These are phyloP conservation scores for Trichechus manatus DNA, from an alignment of 2,113 vertebrate species.

Conservation along the genomic window DNA sequence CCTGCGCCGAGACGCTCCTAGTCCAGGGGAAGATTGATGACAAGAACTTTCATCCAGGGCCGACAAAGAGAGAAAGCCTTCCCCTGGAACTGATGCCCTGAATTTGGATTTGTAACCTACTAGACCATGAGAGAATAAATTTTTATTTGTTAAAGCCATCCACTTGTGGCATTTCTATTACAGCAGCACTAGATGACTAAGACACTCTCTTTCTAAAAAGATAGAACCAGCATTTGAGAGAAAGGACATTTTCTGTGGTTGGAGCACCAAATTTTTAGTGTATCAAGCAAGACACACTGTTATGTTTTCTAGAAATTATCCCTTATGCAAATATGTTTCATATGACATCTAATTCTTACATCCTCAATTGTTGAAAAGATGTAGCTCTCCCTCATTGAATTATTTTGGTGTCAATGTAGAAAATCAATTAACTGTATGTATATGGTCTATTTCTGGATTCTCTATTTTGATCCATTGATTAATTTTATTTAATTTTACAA, in stretches of 20 bases:
- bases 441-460: background rate
- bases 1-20: no score
- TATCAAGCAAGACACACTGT: background rate
- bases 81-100: no score
- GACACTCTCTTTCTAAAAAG: background rate
- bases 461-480: background rate
- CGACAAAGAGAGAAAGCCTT: no score
- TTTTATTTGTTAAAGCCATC: no score
- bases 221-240: background rate
- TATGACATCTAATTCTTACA: background rate
- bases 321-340: background rate
- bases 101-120: no score
- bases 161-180: no score
- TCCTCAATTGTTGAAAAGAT: background rate
- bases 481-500: background rate
- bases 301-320: background rate
- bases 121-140: no score
- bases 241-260: background rate
- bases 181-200: no score
- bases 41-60: no score
- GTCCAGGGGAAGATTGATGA: no score
- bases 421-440: background rate
- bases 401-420: background rate
- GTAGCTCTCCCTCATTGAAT: background rate
- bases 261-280: background rate